phyloP scores from a whole-genome alignment of 2,888 invertebrate genomes.

The Epinotia bilunana region DNA sequence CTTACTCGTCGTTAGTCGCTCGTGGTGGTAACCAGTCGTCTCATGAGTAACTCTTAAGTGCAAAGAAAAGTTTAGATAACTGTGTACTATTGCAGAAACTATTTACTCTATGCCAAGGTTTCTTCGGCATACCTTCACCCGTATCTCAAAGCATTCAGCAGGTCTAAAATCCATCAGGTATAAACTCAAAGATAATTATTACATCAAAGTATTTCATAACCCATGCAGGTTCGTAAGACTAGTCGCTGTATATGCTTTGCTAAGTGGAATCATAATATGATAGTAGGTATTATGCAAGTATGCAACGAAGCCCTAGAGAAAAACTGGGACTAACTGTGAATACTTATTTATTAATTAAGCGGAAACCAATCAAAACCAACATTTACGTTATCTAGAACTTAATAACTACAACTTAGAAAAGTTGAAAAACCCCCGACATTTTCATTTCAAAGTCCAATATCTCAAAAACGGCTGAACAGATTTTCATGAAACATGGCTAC shows the following conservation, averaged over 20 bases:
- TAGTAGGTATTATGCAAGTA: neutral
- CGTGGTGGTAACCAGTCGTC: neutral
- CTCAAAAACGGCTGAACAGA: too few species aligned
- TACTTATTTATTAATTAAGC: neutral
- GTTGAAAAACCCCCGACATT: too few species aligned
- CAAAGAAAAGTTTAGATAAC: neutral
- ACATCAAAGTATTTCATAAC: conserved; percentile 12
- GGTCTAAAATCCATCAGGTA: neutral
- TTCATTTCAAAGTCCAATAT: too few species aligned
- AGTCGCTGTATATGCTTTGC: neutral
- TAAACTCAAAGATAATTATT: conserved; percentile 4
- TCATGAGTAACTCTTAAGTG: neutral
- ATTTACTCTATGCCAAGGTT: conserved; percentile 1
- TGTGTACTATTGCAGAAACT: neutral
- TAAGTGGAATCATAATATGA: conserved; percentile 12
- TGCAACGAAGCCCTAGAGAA: conserved; percentile 7
- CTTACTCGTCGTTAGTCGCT: too few species aligned
- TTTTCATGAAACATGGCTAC: too few species aligned
- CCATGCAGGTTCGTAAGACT: neutral
- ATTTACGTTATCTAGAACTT: too few species aligned
- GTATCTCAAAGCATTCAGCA: conserved; percentile 5
- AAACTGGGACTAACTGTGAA: neutral
- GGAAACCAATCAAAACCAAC: neutral
- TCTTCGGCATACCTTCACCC: neutral
- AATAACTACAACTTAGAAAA: too few species aligned